Base-by-base conservation (phyloP, 2,797 vertebrate species). In the Peromyscus attwateri region DNA sequence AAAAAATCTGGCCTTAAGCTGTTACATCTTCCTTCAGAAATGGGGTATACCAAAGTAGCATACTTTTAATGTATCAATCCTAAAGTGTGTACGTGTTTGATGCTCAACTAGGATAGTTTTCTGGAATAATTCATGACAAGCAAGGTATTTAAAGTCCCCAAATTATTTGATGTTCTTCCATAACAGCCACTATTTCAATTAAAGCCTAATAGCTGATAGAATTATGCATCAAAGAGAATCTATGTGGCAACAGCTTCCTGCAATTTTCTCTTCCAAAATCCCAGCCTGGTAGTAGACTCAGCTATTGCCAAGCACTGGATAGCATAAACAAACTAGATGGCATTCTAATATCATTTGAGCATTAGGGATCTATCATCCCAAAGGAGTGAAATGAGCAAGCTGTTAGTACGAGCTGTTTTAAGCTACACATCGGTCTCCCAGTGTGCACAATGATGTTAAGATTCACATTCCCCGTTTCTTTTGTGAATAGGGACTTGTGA, bases 161-260 rank as follows among this genome's bases (percentile, higher is more conserved):
- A 94, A 92, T 94, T 88, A 85, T 91, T 91, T 81, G 79, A 43
- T 66, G 2, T 52, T 46, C 5, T 88, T 80, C 29, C 40, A 7
- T 80, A 88, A 64, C 60, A 91, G 27, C 73, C 57, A 55, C 9
- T 64, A 11, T 95, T 95, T 94, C 27, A 71, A 77, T 87, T 68
- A 89, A 93, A 91, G 7, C 14, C 34, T 25, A 16, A n/a, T 66
- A 57, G 84, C 57, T 81, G 6, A 80, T 31, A 29, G 93, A 91
- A 80, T 7, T 83, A 21, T 90, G 4, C 81, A 85, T 81, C 60
- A 49, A 70, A 66, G 21, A 6, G 4, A 97, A 76, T 84, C 83
- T 87, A 34, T 49, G n/a, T 64, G 77, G 77, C 11, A 91, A 60
- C 8, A 91, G 43, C 25, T 76, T 91, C 64, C 76, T 68, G 82